Evolutionary conservation across 2,113 vertebrate genomes (phyloP), one percentile per base, ranked within the genome.

Genomic region (Solea solea): DNA sequence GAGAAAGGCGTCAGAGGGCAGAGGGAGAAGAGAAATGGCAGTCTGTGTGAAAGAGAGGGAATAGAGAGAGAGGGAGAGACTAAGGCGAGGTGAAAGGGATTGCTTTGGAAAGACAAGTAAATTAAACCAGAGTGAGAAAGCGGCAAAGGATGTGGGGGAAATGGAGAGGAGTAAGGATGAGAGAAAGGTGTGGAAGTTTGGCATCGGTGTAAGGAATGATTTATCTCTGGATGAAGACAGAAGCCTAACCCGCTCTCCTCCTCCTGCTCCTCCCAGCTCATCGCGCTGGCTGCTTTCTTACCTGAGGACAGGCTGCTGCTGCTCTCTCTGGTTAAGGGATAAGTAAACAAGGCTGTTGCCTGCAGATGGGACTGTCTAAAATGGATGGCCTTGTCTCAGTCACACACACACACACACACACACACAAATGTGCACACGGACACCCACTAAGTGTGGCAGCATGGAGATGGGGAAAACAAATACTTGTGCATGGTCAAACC

Each of bases 301-400:
- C 72, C 80, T 82, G 75, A 10, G 64, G 73, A 80, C 74, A 42
- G 63, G 41, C 53, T 58, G 74, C 77, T 15, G 67, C 74, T 75
- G 76, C 73, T 64, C 75, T 75, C 63, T 78, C 63, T 16, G 77
- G 74, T 77, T 54, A 63, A 64, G n/a, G 69, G 80, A 83, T 63
- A 57, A 82, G 76, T 79, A 86, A 86, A 87, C 86, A 88, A 82
- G 71, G 72, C 78, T 79, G 68, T n/a, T 69, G 62, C 61, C 57
- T 55, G 10, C 82, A 83, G 84, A 82, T 83, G 86, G 72, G 27
- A 45, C 75, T 63, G 77, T 67, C 64, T 78, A 75, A 85, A 82
- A 87, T 82, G 73, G 70, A 88, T 84, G 70, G 73, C 62, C 71
- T 76, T 80, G 78, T 80, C 80, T 77, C 55, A 41, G 46, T 81